Conservation (phyloP, 37 sponge, comb jelly and placozoan genomes). For the Haliclona indistincta region DNA sequence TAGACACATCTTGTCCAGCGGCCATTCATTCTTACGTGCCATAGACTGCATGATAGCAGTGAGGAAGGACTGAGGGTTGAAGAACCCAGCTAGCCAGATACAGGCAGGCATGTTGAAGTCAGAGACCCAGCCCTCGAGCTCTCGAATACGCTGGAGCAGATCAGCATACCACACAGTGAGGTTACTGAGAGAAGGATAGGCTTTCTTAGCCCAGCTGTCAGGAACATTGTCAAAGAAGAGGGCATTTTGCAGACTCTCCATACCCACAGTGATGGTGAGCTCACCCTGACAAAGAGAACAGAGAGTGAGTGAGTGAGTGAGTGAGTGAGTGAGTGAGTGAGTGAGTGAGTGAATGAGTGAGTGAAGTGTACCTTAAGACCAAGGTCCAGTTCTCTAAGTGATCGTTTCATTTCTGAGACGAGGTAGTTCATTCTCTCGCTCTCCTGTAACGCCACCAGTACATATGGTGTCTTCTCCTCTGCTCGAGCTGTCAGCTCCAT, state of each 20-base stretch:
- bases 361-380: slow-evolving; percentile 96
- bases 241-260: slow-evolving; percentile 92
- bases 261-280: slow-evolving; percentile 94
- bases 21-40: slow-evolving; percentile 99
- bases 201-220: slow-evolving; percentile 88
- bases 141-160: slow-evolving; percentile 87
- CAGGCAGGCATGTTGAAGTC: slow-evolving; percentile 95
- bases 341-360: too few relatives aligned
- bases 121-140: slow-evolving; percentile 92
- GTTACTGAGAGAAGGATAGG: slow-evolving; percentile 94
- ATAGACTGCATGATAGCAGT: slow-evolving; percentile 99
- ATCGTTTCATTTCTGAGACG: slow-evolving; percentile 85
- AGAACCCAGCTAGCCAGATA: slow-evolving; percentile 98
- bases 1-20: slow-evolving; percentile 98
- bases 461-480: slow-evolving; percentile 96
- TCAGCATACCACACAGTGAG: slow-evolving; percentile 92
- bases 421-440: slow-evolving; percentile 98
- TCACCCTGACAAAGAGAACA: slow-evolving; percentile 80
- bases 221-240: slow-evolving; percentile 93
- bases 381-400: slow-evolving; percentile 95
- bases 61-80: slow-evolving; percentile 99
- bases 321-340: too few relatives aligned
- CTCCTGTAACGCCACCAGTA: slow-evolving; percentile 98
- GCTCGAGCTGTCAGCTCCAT: slow-evolving; percentile 78
- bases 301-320: too few relatives aligned